Percentiles rank a stretch among this genome's conserved stretches.
phyloP scores from a whole-genome alignment of 2,888 invertebrate species.

The Drosophila monieri region DNA sequence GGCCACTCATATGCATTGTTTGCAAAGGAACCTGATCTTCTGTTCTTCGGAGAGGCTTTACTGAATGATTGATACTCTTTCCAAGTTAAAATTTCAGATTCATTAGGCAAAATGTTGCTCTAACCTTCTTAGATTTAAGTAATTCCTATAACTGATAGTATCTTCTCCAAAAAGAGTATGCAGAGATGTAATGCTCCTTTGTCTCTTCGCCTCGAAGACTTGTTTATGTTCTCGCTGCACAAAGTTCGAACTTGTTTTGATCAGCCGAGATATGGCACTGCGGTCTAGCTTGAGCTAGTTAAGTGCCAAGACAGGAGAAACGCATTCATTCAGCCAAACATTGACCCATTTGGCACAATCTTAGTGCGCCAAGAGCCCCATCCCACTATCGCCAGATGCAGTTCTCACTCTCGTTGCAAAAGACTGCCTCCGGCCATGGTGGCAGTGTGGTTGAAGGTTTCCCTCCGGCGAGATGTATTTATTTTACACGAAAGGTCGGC shows the following conservation, averaged over 20 bases:
- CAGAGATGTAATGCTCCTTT: conserved; percentile 5
- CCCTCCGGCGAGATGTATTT: conserved; percentile 64
- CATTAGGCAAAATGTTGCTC: no score
- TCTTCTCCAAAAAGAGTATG: background rate
- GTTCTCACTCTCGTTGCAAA: conserved; percentile 13
- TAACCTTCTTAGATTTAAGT: background rate
- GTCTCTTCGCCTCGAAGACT: conserved; percentile 2
- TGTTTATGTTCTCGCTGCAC: conserved; percentile 16
- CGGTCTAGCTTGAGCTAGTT: conserved; percentile 29
- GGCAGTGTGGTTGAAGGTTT: conserved; percentile 30
- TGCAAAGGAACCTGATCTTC: conserved; percentile 56
- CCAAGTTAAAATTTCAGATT: background rate
- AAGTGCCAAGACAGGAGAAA: conserved; percentile 22
- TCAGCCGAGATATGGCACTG: conserved; percentile 34
- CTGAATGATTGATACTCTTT: conserved; percentile 12
- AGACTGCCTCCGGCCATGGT: conserved; percentile 17
- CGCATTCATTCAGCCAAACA: conserved; percentile 47
- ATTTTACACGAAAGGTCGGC: conserved; percentile 71
- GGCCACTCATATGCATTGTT: conserved; percentile 24
- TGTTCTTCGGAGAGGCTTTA: background rate
- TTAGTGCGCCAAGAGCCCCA: conserved; percentile 2
- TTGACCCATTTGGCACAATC: conserved; percentile 65
- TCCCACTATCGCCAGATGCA: conserved; percentile 25
- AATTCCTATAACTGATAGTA: background rate
- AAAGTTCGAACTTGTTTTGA: conserved; percentile 55